A percentile compares a stretch with the other conserved stretches of the same genome.
These are phyloP conservation scores for Carterocephalus palaemon DNA, from an alignment of 2,888 invertebrate genomes.

Conservation along the genomic window DNA sequence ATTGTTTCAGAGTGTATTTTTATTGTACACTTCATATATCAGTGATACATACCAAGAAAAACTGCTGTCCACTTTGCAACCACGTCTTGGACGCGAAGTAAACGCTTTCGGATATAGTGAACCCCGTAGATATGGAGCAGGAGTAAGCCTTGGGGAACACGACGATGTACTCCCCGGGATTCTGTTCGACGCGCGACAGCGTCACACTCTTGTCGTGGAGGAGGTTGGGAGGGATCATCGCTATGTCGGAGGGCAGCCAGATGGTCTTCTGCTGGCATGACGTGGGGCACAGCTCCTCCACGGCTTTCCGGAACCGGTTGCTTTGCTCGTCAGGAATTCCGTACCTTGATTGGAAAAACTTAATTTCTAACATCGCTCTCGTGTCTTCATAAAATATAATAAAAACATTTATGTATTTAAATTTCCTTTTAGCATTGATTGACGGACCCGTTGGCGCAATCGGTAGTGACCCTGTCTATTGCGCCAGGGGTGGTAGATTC, in stretches of 20 bases:
- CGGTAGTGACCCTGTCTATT: too few relatives aligned
- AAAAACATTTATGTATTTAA: too few relatives aligned
- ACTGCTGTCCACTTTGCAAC: slow-evolving; percentile 84
- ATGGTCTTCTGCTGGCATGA: slow-evolving; percentile 89
- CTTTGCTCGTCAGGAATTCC: slow-evolving; percentile 90
- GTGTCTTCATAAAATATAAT: too few relatives aligned
- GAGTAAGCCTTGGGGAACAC: slow-evolving; percentile 93
- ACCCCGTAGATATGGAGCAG: slow-evolving; percentile 92
- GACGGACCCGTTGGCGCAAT: too few relatives aligned
- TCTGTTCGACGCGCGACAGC: slow-evolving; percentile 88
- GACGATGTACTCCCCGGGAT: slow-evolving; percentile 92
- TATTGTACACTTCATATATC: not conserved
- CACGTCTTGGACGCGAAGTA: slow-evolving; percentile 92
- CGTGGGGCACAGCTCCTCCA: slow-evolving; percentile 87
- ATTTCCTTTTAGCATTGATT: too few relatives aligned
- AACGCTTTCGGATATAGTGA: slow-evolving; percentile 93
- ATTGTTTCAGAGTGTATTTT: not conserved
- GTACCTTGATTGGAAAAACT: slow-evolving; percentile 76
- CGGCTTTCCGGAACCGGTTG: slow-evolving; percentile 84
- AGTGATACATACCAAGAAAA: slow-evolving; percentile 80
- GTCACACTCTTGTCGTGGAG: slow-evolving; percentile 87
- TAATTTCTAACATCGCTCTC: too few relatives aligned
- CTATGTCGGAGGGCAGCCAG: slow-evolving; percentile 94
- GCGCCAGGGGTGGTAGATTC: too few relatives aligned
- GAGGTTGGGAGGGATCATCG: slow-evolving; percentile 92